Percentiles rank a stretch among this genome's conserved stretches.
Conservation (phyloP, 2,888 invertebrate genomes). For the Xanthorhoe spadicearia region DNA sequence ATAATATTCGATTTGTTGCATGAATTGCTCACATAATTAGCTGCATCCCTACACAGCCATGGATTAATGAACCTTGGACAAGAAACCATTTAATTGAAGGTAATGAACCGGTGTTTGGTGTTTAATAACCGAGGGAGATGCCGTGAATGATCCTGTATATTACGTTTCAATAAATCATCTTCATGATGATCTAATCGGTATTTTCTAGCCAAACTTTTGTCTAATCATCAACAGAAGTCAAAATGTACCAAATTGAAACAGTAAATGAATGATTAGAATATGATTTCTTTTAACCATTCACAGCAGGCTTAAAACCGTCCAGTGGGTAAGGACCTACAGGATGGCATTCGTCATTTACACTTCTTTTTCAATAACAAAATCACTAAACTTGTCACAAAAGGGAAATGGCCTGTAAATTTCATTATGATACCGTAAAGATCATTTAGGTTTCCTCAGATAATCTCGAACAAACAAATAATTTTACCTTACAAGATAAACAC, state of each 20-base stretch:
- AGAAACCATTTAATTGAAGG: background rate
- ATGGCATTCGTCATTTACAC: background rate
- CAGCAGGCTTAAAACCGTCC: too few species aligned
- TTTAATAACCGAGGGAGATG: slow-evolving; percentile 9
- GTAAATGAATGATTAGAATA: too few species aligned
- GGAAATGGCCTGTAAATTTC: slow-evolving; percentile 9
- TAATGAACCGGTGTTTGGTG: background rate
- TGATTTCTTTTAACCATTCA: too few species aligned
- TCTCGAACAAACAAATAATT: slow-evolving; percentile 35
- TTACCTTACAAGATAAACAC: slow-evolving; percentile 29
- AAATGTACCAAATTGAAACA: too few species aligned
- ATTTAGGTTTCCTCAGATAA: slow-evolving; percentile 23
- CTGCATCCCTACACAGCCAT: slow-evolving; percentile 5
- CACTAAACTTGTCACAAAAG: slow-evolving; percentile 3
- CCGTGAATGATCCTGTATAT: slow-evolving; percentile 17
- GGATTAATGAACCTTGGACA: slow-evolving; percentile 15
- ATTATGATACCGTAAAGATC: slow-evolving; percentile 23
- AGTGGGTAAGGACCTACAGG: too few species aligned
- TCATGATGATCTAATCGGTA: background rate
- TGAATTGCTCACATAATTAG: slow-evolving; percentile 11
- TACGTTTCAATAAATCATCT: slow-evolving; percentile 5
- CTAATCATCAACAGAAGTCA: too few species aligned
- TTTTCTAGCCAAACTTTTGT: background rate
- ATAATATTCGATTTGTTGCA: background rate
- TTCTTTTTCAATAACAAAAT: background rate